Conservation (phyloP, 2,113 vertebrate species). For the Grallaria varia region DNA sequence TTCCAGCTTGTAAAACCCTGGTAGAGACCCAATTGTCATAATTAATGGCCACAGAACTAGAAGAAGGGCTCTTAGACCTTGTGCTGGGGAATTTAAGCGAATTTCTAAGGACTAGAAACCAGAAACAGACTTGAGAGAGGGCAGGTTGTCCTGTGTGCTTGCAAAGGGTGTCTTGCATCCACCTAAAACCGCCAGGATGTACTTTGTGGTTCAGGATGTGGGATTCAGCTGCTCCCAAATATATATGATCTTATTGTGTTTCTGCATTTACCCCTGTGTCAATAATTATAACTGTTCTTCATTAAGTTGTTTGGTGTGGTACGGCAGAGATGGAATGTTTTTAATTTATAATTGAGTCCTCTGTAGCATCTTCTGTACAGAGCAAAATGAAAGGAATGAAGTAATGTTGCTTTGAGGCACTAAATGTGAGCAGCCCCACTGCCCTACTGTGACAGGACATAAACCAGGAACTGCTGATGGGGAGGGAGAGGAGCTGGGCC, state of each 20-base stretch:
- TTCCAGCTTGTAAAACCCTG: neutral
- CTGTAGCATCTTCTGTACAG: neutral
- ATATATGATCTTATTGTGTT: neutral
- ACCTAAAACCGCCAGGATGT: neutral
- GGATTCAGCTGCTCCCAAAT: neutral
- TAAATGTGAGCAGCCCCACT: neutral
- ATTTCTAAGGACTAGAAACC: neutral
- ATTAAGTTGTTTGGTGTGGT: neutral
- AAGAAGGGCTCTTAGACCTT: neutral
- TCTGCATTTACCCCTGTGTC: neutral
- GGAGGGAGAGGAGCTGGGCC: neutral
- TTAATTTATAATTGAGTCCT: neutral
- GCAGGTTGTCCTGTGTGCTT: neutral
- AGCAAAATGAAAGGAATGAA: neutral
- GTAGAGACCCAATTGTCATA: neutral
- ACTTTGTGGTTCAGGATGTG: neutral
- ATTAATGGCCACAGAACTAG: neutral
- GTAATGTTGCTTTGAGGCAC: neutral
- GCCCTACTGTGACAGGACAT: neutral
- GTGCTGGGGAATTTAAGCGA: neutral
- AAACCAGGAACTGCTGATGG: neutral
- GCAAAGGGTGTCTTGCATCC: neutral
- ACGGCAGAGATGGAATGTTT: neutral
- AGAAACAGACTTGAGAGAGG: neutral
- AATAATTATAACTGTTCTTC: neutral